phyloP scores from a whole-genome alignment of 2,113 vertebrate genomes.

The Spizaetus ornatus region DNA sequence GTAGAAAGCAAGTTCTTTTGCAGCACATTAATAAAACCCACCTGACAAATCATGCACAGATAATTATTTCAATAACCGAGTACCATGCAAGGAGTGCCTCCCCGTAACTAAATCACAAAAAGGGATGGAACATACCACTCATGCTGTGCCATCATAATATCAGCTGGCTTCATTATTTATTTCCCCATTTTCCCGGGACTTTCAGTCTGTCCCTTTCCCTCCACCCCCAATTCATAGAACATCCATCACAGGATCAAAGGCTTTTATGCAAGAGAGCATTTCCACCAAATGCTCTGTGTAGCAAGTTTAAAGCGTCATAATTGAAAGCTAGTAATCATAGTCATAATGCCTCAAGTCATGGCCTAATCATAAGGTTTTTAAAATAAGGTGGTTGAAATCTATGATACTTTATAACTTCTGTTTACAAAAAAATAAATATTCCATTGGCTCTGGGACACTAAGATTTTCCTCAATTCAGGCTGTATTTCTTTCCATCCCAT shows the following conservation, averaged over 20 bases:
- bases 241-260: slow-evolving; percentile 11
- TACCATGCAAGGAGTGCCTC: neutral
- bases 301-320: neutral
- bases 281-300: neutral
- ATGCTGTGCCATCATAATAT: neutral
- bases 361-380: neutral
- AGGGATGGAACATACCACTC: neutral
- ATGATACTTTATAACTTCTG: neutral
- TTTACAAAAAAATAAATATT: neutral
- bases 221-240: neutral
- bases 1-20: neutral
- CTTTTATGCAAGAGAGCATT: neutral
- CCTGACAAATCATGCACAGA: neutral
- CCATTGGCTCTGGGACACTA: neutral
- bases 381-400: neutral
- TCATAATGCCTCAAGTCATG: neutral
- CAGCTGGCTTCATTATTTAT: slow-evolving; percentile 7
- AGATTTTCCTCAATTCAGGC: neutral
- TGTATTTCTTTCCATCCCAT: neutral
- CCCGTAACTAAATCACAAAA: neutral
- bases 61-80: neutral
- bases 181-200: neutral
- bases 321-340: neutral
- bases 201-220: neutral
- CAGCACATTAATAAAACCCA: neutral